These are phyloP conservation scores for Rhagoletis zephyria DNA, from an alignment of 1,140 invertebrate genomes.

Conservation along the genomic window DNA sequence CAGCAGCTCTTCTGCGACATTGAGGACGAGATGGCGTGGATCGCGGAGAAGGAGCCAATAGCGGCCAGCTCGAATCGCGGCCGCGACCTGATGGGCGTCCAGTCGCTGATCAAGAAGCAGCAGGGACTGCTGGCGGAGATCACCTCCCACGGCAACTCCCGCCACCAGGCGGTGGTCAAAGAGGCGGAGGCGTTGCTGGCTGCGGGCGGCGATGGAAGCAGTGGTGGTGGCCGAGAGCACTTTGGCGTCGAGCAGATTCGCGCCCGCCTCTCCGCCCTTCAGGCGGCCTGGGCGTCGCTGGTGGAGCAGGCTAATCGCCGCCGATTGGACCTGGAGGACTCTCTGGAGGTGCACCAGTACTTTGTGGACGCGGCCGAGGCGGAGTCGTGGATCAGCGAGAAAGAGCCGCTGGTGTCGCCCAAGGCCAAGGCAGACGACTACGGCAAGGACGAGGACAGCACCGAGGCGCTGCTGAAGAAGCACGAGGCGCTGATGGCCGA, in stretches of 20 bases:
- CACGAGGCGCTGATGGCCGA: conserved; percentile 98
- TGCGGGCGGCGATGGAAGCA: too few relatives aligned
- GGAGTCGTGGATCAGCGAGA: conserved; percentile 99
- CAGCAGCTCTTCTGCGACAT: conserved; percentile 97
- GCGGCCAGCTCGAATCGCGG: conserved; percentile 96
- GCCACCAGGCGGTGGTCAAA: too few relatives aligned
- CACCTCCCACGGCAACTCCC: conserved; percentile 95
- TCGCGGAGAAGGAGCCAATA: conserved; percentile 98
- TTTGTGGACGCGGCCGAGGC: conserved; percentile 99
- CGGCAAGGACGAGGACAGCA: conserved; percentile 99
- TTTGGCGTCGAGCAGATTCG: too few relatives aligned
- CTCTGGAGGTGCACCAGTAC: conserved; percentile 98
- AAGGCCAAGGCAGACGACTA: too few relatives aligned
- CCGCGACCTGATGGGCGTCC: conserved; percentile 97
- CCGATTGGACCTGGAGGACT: conserved; percentile 92
- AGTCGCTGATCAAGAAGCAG: conserved; percentile 99
- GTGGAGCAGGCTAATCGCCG: conserved; percentile 91
- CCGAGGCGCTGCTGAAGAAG: conserved; percentile 97
- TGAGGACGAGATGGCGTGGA: conserved; percentile 99
- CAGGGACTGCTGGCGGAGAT: conserved; percentile 97
- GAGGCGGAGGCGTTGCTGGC: too few relatives aligned
- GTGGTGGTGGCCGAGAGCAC: too few relatives aligned
- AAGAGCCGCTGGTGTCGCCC: conserved; percentile 92
- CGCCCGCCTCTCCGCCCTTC: too few relatives aligned
- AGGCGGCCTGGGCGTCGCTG: conserved; percentile 91